phyloP scores from a whole-genome alignment of 2,888 invertebrate species.

The Margaritifera margaritifera region DNA sequence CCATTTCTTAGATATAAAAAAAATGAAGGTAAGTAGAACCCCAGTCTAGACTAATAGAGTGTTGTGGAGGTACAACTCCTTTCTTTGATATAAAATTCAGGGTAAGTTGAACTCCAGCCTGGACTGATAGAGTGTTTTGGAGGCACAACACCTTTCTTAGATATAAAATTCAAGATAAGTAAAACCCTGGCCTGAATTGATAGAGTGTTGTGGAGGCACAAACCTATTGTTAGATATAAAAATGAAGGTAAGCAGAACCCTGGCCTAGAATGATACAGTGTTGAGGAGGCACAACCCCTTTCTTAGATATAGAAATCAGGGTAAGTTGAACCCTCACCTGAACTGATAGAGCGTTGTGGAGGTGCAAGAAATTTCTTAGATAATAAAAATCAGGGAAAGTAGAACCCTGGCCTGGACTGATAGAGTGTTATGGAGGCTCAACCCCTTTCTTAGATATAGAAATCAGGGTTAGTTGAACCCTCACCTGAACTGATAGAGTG shows the following conservation, averaged over 20 bases:
- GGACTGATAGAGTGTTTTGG: conserved; percentile 99
- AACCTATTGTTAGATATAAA: conserved; percentile 43
- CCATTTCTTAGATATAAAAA: conserved; percentile 37
- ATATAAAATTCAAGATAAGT: conserved; percentile 64
- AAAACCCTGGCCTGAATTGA: conserved; percentile 99
- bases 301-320: conserved; percentile 9
- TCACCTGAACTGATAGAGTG: conserved; percentile 99
- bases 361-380: conserved; percentile 75
- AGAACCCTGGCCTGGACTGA: conserved; percentile 99
- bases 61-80: conserved; percentile 83
- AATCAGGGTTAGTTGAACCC: conserved; percentile 81
- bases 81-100: conserved; percentile 12
- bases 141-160: conserved; percentile 76
- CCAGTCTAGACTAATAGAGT: conserved; percentile 99
- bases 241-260: conserved; percentile 80
- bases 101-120: conserved; percentile 91
- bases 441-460: conserved; percentile 22
- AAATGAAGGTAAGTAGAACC: conserved; percentile 78
- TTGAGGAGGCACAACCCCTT: conserved; percentile 83
- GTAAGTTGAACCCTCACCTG: conserved; percentile 93
- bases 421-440: conserved; percentile 90
- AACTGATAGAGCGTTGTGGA: conserved; percentile 98
- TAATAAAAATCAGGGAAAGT: conserved; percentile 64
- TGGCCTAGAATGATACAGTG: conserved; percentile 98
- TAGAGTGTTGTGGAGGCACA: conserved; percentile 92